Evolutionary conservation across 2,888 invertebrate genomes (phyloP).

Genomic region (Thymelicus sylvestris): DNA sequence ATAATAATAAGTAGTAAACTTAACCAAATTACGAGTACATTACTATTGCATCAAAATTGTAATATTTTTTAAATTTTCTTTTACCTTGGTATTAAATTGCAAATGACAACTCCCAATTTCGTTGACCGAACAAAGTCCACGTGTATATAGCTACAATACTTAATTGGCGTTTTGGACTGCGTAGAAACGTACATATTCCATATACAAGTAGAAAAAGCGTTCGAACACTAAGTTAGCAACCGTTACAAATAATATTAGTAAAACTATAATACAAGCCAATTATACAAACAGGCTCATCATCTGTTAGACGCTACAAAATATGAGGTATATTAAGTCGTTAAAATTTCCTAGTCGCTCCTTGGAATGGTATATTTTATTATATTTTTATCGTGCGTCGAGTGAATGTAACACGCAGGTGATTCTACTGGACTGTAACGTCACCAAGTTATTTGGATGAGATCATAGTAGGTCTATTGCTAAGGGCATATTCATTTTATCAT

Average conservation of each 20-base stretch:
- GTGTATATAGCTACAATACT: constrained; percentile 35
- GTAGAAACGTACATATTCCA: constrained; percentile 49
- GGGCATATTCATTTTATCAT: no score
- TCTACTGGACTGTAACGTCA: no score
- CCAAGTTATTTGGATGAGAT: no score
- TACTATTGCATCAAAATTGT: no score
- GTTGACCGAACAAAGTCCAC: constrained; percentile 18
- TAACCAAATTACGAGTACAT: no score
- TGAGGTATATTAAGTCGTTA: constrained; percentile 72
- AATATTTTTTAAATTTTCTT: no score
- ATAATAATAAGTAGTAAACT: no score
- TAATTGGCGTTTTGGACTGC: constrained; percentile 54
- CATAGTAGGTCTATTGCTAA: no score
- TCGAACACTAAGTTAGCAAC: constrained; percentile 52
- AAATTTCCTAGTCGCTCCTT: constrained; percentile 24
- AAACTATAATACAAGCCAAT: constrained; percentile 59
- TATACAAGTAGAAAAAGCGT: constrained; percentile 49
- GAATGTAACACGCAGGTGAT: constrained; percentile 21
- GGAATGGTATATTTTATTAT: constrained; percentile 26
- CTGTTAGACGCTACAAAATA: constrained; percentile 70
- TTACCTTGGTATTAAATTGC: no score
- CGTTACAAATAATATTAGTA: constrained; percentile 47
- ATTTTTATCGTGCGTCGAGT: constrained; percentile 25
- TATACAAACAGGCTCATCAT: constrained; percentile 57
- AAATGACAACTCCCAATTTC: not conserved